A percentile compares a stretch with the other conserved stretches of the same genome.
Conservation (phyloP, 1,140 invertebrate genomes). For the Varroa destructor region DNA sequence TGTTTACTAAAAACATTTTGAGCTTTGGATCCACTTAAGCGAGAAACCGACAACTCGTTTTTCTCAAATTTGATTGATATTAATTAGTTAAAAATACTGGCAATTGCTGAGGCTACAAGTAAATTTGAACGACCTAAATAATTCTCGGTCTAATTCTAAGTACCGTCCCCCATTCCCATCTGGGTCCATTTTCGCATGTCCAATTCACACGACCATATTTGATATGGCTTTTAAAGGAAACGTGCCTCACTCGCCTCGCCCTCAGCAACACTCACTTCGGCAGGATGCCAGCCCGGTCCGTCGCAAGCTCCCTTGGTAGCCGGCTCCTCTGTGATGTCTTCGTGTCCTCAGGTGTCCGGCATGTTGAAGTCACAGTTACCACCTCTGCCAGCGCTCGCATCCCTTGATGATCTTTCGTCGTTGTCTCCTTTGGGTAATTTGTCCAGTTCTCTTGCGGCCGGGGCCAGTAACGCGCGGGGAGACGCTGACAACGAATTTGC, state of each 20-base stretch:
- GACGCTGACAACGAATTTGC: conserved; percentile 38
- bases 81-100: no score
- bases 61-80: no score
- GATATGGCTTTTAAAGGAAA: background rate
- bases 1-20: no score
- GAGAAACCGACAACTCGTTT: no score
- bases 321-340: conserved; percentile 33
- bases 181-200: no score
- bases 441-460: conserved; percentile 26
- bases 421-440: conserved; percentile 11
- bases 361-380: conserved; percentile 41
- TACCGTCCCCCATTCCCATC: no score
- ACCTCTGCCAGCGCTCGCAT: conserved; percentile 35
- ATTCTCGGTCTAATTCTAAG: no score
- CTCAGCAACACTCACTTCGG: conserved; percentile 10
- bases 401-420: conserved; percentile 31
- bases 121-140: no score
- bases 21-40: no score
- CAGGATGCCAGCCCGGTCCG: conserved; percentile 5
- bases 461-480: conserved; percentile 32
- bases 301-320: background rate
- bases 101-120: no score
- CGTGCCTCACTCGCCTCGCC: conserved; percentile 26
- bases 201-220: no score
- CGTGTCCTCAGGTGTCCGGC: conserved; percentile 39